Conservation (phyloP, 2,888 invertebrate genomes). For the Ormia ochracea region DNA sequence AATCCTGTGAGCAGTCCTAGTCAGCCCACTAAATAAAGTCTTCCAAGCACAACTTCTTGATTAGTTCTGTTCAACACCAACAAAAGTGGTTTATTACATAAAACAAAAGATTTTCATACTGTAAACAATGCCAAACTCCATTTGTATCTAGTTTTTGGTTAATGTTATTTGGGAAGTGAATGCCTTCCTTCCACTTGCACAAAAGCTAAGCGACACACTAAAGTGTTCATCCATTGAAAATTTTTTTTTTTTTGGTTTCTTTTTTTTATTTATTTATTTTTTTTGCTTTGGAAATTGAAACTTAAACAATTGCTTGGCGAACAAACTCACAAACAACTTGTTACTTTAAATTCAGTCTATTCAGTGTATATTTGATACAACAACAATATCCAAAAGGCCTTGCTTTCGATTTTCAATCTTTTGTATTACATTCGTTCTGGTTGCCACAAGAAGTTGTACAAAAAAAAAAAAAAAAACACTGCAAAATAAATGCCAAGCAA, state of each 20-base stretch:
- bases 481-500: slow-evolving; percentile 28
- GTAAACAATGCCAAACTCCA: not conserved
- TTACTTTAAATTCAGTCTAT: slow-evolving; percentile 44
- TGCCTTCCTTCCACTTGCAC: too few relatives aligned
- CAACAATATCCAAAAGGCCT: slow-evolving; percentile 52
- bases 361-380: not conserved
- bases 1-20: too few relatives aligned
- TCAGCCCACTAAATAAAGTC: too few relatives aligned
- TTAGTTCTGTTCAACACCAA: not conserved
- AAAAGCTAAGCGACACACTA: too few relatives aligned
- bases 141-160: not conserved
- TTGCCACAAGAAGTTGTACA: slow-evolving; percentile 41
- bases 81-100: not conserved
- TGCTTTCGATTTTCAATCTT: slow-evolving; percentile 62
- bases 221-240: too few relatives aligned
- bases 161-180: too few relatives aligned
- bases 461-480: not conserved
- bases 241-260: not conserved
- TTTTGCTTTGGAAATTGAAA: not conserved
- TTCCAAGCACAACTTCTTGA: not conserved
- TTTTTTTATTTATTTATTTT: not conserved
- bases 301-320: slow-evolving; percentile 23
- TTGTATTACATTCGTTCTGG: slow-evolving; percentile 46
- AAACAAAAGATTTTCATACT: not conserved
- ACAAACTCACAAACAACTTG: slow-evolving; percentile 50